phyloP scores from a whole-genome alignment of 1,140 invertebrate species.

The Gryon sp. region DNA sequence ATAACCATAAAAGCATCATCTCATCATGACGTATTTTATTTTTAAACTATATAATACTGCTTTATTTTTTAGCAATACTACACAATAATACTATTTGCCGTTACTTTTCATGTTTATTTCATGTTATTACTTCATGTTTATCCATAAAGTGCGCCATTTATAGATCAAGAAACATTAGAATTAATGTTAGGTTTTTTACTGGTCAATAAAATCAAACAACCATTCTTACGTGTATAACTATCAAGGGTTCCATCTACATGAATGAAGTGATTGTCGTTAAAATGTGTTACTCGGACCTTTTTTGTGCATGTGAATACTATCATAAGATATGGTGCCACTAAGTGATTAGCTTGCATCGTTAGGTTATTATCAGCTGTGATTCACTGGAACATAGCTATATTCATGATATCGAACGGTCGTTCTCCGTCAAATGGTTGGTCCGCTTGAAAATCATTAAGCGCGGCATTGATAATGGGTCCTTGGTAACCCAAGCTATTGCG shows the following conservation, averaged over 20 bases:
- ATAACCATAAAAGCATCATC: too few species aligned
- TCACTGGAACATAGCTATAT: constrained; percentile 10
- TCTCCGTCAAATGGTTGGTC: constrained; percentile 56
- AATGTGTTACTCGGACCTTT: constrained; percentile 19
- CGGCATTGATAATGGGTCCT: constrained; percentile 68
- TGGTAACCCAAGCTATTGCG: constrained; percentile 42
- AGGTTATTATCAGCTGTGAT: constrained; percentile 38
- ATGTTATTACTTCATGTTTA: too few species aligned
- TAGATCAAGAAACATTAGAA: too few species aligned
- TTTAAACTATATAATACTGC: too few species aligned
- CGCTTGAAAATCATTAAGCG: constrained; percentile 73
- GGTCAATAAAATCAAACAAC: constrained; percentile 13
- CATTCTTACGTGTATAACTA: neutral
- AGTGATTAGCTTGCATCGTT: constrained; percentile 43
- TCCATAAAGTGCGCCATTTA: too few species aligned
- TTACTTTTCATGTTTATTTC: too few species aligned
- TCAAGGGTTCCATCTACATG: constrained; percentile 4
- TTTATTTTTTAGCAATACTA: too few species aligned
- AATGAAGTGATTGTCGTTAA: constrained; percentile 19
- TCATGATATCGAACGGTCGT: constrained; percentile 46
- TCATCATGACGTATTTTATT: too few species aligned
- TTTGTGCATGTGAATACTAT: constrained; percentile 12
- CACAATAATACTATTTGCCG: too few species aligned
- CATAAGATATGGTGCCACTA: constrained; percentile 13
- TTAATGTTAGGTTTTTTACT: neutral